Evolutionary conservation across 2,113 vertebrate species (phyloP).

Genomic region (Rostratula benghalensis): DNA sequence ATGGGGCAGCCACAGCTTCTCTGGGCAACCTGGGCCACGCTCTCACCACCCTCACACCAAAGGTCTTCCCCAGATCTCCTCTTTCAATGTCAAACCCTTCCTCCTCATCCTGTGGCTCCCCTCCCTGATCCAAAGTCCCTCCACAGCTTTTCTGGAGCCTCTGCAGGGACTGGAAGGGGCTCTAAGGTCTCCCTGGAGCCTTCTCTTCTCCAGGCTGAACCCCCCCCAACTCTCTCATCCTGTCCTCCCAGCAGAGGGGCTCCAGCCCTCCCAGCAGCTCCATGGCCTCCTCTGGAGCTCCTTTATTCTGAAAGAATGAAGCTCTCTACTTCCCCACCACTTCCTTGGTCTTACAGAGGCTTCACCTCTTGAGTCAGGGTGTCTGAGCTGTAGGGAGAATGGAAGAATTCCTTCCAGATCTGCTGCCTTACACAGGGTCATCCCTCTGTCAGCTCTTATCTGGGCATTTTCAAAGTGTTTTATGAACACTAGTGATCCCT

Average conservation of each 20-base stretch:
- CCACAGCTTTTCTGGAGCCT: background rate
- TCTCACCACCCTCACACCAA: background rate
- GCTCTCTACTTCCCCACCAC: background rate
- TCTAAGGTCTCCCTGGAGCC: background rate
- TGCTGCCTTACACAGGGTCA: background rate
- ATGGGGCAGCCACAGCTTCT: background rate
- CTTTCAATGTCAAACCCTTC: background rate
- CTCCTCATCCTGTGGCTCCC: background rate
- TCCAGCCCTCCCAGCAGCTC: background rate
- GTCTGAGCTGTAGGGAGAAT: rapidly evolving
- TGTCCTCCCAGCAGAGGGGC: background rate
- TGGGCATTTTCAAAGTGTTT: background rate
- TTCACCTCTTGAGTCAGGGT: background rate
- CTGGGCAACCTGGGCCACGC: background rate
- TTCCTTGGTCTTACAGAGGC: too few relatives aligned
- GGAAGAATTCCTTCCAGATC: background rate
- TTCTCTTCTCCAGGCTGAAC: background rate
- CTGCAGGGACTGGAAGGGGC: background rate
- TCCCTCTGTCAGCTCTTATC: background rate
- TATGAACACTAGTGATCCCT: background rate
- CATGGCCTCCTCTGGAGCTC: background rate
- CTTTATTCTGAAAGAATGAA: background rate
- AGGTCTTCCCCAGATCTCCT: background rate
- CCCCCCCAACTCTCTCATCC: background rate
- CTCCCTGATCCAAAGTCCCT: background rate